Conservation (phyloP, 2,888 invertebrate genomes). For the Dicyrtoma fusca region DNA sequence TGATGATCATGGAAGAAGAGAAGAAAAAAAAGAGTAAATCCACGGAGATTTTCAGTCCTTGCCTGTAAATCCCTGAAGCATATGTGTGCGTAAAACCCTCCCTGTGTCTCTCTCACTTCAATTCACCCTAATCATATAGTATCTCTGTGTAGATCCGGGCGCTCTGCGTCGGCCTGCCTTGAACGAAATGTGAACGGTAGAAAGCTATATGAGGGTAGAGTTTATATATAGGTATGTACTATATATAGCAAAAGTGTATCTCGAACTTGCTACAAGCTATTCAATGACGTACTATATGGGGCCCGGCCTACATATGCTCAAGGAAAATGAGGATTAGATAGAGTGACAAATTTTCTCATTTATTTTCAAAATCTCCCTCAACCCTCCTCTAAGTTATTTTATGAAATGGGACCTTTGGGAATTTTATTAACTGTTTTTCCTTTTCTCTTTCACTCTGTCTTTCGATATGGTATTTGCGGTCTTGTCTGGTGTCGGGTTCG, state of each 20-base stretch:
- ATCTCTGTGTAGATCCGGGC: too few relatives aligned
- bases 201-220: neutral
- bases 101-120: neutral
- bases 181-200: too few relatives aligned
- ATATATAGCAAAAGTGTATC: too few relatives aligned
- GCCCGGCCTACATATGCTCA: slow-evolving; percentile 3
- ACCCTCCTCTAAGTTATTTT: slow-evolving; percentile 36
- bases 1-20: slow-evolving; percentile 8
- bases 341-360: slow-evolving; percentile 39
- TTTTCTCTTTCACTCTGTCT: slow-evolving; percentile 2
- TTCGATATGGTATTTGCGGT: slow-evolving; percentile 21
- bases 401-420: slow-evolving; percentile 38
- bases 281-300: too few relatives aligned
- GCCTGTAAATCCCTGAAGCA: slow-evolving; percentile 37
- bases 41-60: slow-evolving; percentile 21
- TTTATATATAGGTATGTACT: neutral
- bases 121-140: slow-evolving; percentile 12
- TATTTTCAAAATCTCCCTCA: slow-evolving; percentile 37
- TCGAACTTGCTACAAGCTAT: too few relatives aligned
- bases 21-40: slow-evolving; percentile 21
- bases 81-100: slow-evolving; percentile 37
- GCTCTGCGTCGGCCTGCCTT: too few relatives aligned
- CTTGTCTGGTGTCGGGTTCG: slow-evolving; percentile 5
- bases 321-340: slow-evolving; percentile 40
- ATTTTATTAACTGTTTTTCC: slow-evolving; percentile 34